Evolutionary conservation across 2,113 vertebrate species (phyloP), one percentile per base, ranked within the genome.

Genomic region (Tautogolabrus adspersus): DNA sequence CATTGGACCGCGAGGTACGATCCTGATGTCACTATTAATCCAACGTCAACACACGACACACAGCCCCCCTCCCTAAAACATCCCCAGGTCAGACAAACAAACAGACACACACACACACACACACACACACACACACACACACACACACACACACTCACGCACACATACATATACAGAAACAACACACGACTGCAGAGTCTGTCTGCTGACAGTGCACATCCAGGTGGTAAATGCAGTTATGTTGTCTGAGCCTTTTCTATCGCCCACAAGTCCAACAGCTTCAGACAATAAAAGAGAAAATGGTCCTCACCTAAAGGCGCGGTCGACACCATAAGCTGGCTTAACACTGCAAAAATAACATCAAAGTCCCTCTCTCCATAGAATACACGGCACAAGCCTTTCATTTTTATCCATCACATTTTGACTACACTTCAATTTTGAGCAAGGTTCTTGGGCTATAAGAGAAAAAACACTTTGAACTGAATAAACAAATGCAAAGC

Each of bases 11-110:
- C 56, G 0, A 91, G 88, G 63, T 91, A 89, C 72, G 61, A 77
- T 91, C 88, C 87, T 72, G 73, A 86, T 91, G 92, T 91, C 92
- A 87, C 87, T 79, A 80, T 71, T 81, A 85, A 91, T 93, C 78
- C 72, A 82, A 89, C 66, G 71, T 83, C 71, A 51, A 44, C 73
- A 21, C 80, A 74, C 23, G 0, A 19, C 78, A 72, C 51, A 47
- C 61, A 34, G 30, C 30, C 77, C 52, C 77, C 51, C 77, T 51
- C 72, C 54, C 66, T 54, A 61, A 84, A 90, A 88, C 80, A 75
- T 83, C 89, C 88, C 55, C 51, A 3, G 84, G 91, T 87, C 84
- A 87, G 67, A 75, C 42, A 54, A 30, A 49, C 59, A 75, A 30
- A 56, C 0, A 63, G 10, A 58, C 21, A n/a, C 1, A 8, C 34